These are phyloP conservation scores for Polyploca ridens DNA, from an alignment of 2,888 invertebrate species.

Conservation along the genomic window DNA sequence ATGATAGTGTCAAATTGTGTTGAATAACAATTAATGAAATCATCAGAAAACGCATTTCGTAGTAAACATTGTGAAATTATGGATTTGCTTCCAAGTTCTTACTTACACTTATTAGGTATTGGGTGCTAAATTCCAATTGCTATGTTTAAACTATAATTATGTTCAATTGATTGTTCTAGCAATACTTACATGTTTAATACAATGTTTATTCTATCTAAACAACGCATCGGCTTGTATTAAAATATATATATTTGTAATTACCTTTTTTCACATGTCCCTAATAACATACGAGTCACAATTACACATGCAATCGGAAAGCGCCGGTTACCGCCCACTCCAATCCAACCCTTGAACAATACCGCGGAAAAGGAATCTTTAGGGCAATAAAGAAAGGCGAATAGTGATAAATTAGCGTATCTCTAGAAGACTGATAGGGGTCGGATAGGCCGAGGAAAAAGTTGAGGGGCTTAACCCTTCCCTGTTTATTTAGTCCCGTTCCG, in stretches of 20 bases:
- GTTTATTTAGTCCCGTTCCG: slow-evolving; percentile 66
- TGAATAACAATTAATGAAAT: too few relatives aligned
- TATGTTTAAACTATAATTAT: background rate
- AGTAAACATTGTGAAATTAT: background rate
- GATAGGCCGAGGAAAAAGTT: slow-evolving; percentile 65
- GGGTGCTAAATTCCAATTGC: background rate
- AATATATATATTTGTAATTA: too few relatives aligned
- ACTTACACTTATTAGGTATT: background rate
- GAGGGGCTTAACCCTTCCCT: slow-evolving; percentile 74
- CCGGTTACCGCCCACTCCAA: slow-evolving; percentile 51
- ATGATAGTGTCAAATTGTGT: slow-evolving; percentile 6
- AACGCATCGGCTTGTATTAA: background rate
- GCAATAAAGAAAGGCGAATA: slow-evolving; percentile 75
- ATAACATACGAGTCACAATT: slow-evolving; percentile 1
- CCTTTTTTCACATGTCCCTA: background rate
- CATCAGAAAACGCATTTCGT: too few relatives aligned
- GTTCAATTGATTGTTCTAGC: too few relatives aligned
- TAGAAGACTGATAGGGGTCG: slow-evolving; percentile 75
- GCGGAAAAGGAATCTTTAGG: slow-evolving; percentile 61
- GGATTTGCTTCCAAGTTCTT: background rate
- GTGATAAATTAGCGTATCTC: slow-evolving; percentile 79
- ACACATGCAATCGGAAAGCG: slow-evolving; percentile 37
- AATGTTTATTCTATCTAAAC: background rate
- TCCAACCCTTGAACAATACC: slow-evolving; percentile 69
- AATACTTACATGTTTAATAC: background rate